These are phyloP conservation scores for Caenorhabditis remanei DNA, from an alignment of 1,140 invertebrate genomes.

Conservation along the genomic window DNA sequence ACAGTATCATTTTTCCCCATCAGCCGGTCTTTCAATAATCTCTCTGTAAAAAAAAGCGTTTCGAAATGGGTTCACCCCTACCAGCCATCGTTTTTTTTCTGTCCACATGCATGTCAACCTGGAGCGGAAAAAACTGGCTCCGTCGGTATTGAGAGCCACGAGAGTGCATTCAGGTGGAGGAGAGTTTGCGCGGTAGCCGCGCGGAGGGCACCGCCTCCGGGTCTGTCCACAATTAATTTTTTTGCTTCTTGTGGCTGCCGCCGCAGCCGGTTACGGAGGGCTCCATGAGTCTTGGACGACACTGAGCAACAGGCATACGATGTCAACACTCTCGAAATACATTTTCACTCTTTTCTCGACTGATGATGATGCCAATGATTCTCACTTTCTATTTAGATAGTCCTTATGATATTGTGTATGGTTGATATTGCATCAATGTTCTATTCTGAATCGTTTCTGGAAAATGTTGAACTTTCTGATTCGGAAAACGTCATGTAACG, in stretches of 20 bases:
- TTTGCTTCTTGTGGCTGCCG: conserved; percentile 47
- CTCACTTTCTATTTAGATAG: background rate
- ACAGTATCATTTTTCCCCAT: background rate
- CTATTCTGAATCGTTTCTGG: background rate
- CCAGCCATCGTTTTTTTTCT: conserved; percentile 13
- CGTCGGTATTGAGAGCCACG: conserved; percentile 43
- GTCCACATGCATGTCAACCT: conserved; percentile 48
- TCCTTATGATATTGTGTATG: background rate
- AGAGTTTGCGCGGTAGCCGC: conserved; percentile 36
- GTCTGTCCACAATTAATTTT: conserved; percentile 54
- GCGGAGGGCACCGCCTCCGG: conserved; percentile 51
- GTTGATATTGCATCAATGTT: background rate
- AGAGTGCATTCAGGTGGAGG: background rate
- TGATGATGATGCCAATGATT: background rate
- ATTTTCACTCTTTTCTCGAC: background rate
- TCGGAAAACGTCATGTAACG: too few species aligned
- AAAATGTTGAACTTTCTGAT: background rate
- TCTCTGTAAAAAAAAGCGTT: background rate
- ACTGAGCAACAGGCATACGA: conserved; percentile 31
- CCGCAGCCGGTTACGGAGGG: conserved; percentile 15
- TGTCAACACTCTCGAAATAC: conserved; percentile 46
- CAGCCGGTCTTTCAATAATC: background rate
- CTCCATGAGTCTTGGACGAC: conserved; percentile 50
- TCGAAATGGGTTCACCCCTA: conserved; percentile 51
- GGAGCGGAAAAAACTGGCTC: conserved; percentile 43